Percentiles rank a stretch among this genome's conserved stretches.
Evolutionary conservation across 2,797 vertebrate species (phyloP).

Genomic region (Pygocentrus nattereri): DNA sequence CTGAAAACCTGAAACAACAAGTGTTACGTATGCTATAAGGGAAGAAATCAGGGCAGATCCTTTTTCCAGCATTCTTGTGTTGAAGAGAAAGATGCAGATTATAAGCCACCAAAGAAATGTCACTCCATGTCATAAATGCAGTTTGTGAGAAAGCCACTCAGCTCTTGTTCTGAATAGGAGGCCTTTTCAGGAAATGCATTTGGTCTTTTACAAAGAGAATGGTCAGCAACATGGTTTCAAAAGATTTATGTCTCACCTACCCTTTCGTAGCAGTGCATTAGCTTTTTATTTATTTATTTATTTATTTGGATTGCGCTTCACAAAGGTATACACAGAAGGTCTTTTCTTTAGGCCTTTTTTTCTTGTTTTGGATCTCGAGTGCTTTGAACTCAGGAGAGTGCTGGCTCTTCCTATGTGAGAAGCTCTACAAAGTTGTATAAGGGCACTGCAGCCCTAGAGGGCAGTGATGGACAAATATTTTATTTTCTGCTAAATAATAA

Average conservation of each 20-base stretch:
- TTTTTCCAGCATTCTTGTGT: background rate
- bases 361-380: background rate
- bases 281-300: background rate
- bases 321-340: background rate
- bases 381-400: constrained; percentile 1
- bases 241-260: background rate
- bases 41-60: no score
- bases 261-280: constrained; percentile 3
- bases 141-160: background rate
- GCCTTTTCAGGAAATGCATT: background rate
- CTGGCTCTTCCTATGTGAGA: background rate
- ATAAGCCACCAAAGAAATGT: background rate
- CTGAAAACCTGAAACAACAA: no score
- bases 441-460: background rate
- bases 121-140: background rate
- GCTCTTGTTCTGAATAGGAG: background rate
- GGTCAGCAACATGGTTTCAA: background rate
- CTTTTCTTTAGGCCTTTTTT: background rate
- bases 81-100: background rate
- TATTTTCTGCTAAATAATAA: constrained; percentile 24
- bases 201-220: constrained; percentile 7
- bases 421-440: constrained; percentile 11
- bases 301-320: background rate
- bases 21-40: no score
- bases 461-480: constrained; percentile 18